Conservation (phyloP, 64 coral and sea anemone genomes). For the Trachythela sp. region DNA sequence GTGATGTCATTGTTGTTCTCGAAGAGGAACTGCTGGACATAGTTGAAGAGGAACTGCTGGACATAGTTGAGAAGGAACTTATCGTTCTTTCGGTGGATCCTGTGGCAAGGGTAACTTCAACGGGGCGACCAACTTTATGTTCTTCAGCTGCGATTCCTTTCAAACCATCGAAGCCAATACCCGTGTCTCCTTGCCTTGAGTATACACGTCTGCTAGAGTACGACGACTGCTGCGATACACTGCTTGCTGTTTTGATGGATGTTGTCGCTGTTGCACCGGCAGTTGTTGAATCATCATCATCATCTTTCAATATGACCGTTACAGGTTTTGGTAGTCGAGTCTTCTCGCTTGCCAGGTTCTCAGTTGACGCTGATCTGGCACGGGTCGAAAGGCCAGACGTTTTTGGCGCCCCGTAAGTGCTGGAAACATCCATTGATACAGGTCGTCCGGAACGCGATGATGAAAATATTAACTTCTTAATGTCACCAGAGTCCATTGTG, state of each 20-base stretch:
- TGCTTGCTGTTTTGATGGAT: not conserved
- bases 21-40: not conserved
- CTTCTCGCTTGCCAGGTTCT: not conserved
- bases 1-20: not conserved
- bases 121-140: not conserved
- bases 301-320: not conserved
- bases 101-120: not conserved
- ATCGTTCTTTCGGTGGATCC: not conserved
- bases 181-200: not conserved
- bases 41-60: not conserved
- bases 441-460: not conserved
- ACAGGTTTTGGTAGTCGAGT: not conserved
- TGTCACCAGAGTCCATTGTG: not conserved
- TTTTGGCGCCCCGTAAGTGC: not conserved
- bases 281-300: not conserved
- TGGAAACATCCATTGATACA: slow-evolving; percentile 3
- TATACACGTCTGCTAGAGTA: not conserved
- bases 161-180: not conserved
- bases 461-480: not conserved
- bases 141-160: not conserved
- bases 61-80: not conserved
- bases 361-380: not conserved
- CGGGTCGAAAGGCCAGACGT: not conserved
- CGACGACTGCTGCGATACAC: not conserved
- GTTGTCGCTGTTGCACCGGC: not conserved